These are phyloP conservation scores for Tapera naevia DNA, from an alignment of 2,797 vertebrate genomes.

Conservation along the genomic window DNA sequence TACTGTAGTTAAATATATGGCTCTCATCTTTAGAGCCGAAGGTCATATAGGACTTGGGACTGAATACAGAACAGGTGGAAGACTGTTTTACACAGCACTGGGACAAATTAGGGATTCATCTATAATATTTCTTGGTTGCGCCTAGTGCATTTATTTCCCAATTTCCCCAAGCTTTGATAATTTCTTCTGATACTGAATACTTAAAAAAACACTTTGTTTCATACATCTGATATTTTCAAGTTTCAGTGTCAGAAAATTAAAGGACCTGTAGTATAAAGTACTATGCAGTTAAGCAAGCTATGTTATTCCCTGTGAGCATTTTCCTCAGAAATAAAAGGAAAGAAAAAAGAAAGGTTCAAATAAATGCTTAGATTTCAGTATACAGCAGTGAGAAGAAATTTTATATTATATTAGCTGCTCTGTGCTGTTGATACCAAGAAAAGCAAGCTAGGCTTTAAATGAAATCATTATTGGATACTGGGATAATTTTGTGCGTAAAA, in stretches of 20 bases:
- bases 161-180: background rate
- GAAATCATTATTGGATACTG: background rate
- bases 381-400: background rate
- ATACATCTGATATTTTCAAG: background rate
- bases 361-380: constrained; percentile 3
- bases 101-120: background rate
- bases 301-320: background rate
- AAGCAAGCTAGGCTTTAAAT: background rate
- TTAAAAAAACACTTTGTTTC: background rate
- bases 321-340: constrained; percentile 5
- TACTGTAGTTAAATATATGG: constrained; percentile 56
- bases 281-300: background rate
- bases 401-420: constrained; percentile 27
- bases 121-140: background rate
- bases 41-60: constrained; percentile 21
- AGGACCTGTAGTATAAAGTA: background rate
- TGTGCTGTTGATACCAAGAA: background rate
- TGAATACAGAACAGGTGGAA: constrained; percentile 9
- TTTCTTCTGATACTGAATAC: background rate
- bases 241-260: constrained; percentile 16
- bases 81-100: background rate
- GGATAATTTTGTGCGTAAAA: background rate
- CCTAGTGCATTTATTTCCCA: background rate
- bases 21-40: constrained; percentile 49
- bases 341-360: background rate